Evolutionary conservation across 2,888 invertebrate species (phyloP).

Genomic region (Masnerella sp.): DNA sequence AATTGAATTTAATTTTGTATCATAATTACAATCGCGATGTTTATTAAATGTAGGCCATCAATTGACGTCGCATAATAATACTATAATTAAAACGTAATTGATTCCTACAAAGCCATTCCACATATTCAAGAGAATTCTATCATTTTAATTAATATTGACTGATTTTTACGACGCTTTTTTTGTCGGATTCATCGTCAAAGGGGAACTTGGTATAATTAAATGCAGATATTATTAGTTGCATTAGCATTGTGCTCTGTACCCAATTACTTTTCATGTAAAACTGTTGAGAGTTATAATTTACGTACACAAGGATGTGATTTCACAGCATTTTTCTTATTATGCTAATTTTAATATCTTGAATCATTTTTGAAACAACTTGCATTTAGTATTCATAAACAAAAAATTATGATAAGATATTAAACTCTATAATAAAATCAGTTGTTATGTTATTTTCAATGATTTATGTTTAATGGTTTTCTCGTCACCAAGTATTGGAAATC

Average conservation of each 20-base stretch:
- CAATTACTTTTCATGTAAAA: too few relatives aligned
- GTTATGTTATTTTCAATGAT: too few relatives aligned
- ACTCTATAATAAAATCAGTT: too few relatives aligned
- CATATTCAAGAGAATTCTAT: background rate
- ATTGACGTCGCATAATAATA: conserved; percentile 6
- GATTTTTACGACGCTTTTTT: background rate
- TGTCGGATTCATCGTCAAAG: background rate
- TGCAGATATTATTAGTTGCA: background rate
- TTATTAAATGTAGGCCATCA: conserved; percentile 2
- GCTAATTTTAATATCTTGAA: too few relatives aligned
- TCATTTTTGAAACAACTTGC: too few relatives aligned
- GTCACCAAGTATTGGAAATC: too few relatives aligned
- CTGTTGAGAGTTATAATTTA: too few relatives aligned
- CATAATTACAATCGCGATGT: conserved; percentile 8
- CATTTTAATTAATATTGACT: background rate
- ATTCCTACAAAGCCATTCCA: background rate
- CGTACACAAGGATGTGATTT: too few relatives aligned
- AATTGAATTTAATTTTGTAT: conserved; percentile 8
- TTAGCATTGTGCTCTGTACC: background rate
- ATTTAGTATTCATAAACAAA: too few relatives aligned
- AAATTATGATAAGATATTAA: too few relatives aligned
- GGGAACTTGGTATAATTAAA: background rate
- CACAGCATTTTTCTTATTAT: too few relatives aligned
- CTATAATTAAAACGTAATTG: conserved; percentile 6
- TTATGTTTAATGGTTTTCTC: too few relatives aligned